Base-by-base conservation (phyloP, 37 sponge, comb jelly and placozoan genomes). In the Halichondria panicea region DNA sequence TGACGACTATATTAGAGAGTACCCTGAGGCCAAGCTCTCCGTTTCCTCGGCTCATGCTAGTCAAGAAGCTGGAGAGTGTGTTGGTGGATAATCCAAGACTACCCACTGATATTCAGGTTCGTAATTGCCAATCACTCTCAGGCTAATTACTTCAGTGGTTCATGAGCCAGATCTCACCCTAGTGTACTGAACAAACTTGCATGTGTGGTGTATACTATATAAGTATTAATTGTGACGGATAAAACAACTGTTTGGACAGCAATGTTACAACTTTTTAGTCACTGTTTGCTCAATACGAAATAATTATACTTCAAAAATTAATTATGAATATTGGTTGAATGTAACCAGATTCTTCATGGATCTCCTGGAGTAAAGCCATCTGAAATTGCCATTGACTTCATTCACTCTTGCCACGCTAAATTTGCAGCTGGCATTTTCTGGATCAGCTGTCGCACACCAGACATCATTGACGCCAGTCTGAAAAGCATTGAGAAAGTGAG, bases 391-490 rank as follows among this genome's bases (percentile, higher is more conserved):
- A 55, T 11, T 21, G 71, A 80, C 35, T 87, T 87, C 38, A 58
- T 87, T 13, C 36, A 40, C 43, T 37, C 32, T 31, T 32, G n/a
- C 32, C 46, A 72, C 63, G 24, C 43, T 30, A 64, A 79, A 64
- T 87, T 74, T 53, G 62, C 70, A 2, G 81, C 81, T 40, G 87
- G 87, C 12, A 45, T 84, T 33, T 84, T 71, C 65, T 84, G 85
- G 85, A 66, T 70, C 71, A 84, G 52, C 65, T 76, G 78, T 42
- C 2, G 31, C 37, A 12, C 7, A 24, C 59, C 44, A 24, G 61
- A 57, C 19, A 43, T 80, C 22, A 41, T 87, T 21, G 61, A 66
- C n/a, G 81, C 69, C 25, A 44, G 80, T n/a, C 37, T 74, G n/a
- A 2, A 22, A 1, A 61, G 38, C 54, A 55, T 87, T 54, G 62